Conservation (phyloP, 2,113 vertebrate genomes). For the Bubo bubo region DNA sequence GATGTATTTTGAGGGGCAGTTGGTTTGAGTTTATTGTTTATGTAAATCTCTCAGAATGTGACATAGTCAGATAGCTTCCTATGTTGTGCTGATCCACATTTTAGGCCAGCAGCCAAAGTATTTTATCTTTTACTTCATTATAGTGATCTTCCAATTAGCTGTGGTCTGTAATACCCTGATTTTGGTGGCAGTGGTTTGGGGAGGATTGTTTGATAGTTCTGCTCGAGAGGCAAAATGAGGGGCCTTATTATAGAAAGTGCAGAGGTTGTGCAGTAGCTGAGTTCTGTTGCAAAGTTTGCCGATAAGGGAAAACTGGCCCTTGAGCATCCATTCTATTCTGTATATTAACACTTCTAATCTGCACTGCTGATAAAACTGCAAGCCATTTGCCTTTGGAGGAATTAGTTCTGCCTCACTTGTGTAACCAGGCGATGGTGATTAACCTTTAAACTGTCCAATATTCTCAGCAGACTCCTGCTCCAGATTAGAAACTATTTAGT, state of each 20-base stretch:
- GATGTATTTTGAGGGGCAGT: conserved; percentile 91
- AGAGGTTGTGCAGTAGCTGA: conserved; percentile 93
- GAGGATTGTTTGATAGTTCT: conserved; percentile 98
- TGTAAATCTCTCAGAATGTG: conserved; percentile 99
- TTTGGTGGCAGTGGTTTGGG: conserved; percentile 92
- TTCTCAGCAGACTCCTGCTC: conserved; percentile 98
- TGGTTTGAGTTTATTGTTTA: conserved; percentile 97
- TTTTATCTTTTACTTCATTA: conserved; percentile 99
- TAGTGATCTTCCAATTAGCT: conserved; percentile 99
- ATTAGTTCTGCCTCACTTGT: conserved; percentile 99
- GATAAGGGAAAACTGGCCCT: conserved; percentile 99
- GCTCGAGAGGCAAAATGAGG: conserved; percentile 99
- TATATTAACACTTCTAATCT: conserved; percentile 99
- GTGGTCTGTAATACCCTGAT: conserved; percentile 97
- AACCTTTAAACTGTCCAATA: conserved; percentile 99
- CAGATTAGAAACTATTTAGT: conserved; percentile 99
- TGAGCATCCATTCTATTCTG: conserved; percentile 99
- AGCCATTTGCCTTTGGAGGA: conserved; percentile 99
- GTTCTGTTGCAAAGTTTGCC: conserved; percentile 99
- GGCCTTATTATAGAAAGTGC: conserved; percentile 96
- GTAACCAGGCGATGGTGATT: conserved; percentile 99
- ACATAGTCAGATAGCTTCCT: conserved; percentile 99
- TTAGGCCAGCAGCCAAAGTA: conserved; percentile 99
- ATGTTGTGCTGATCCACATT: conserved; percentile 97
- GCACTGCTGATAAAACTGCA: conserved; percentile 98